Base-by-base conservation (phyloP, 2,113 vertebrate genomes). In the Brachypodius melanocephalos region DNA sequence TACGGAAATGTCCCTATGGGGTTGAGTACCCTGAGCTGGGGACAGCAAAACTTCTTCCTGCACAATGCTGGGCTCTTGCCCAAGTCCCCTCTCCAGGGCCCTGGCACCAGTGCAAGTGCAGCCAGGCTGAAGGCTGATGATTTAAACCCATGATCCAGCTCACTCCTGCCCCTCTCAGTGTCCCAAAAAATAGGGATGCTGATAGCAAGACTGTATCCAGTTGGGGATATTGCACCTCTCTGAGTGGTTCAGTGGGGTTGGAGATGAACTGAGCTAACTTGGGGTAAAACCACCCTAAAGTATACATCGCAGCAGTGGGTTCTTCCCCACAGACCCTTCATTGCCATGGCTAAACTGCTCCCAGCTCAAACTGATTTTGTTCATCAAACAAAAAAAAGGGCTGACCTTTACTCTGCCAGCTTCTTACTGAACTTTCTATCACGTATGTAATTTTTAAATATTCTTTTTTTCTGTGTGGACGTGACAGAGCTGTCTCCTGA, bases 241-340 rank as follows among this genome's bases (percentile, higher is more conserved):
- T 2, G 2, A 36, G 10, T 2, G 0, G 0, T 32, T 90, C 22
- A 32, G 19, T 1, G 9, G 12, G 6, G 3, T 1, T 76, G n/a
- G 51, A 42, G 12, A 25, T 69, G 24, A 69, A 22, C 32, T 26
- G 59, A 77, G n/a, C 9, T 10, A 3, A 6, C 71, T 9, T 55
- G 17, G 43, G 31, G 19, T 49, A 43, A 87, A 96, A 62, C 32
- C 26, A 34, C 17, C 8, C 19, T n/a, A 19, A 45, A 86, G 92
- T 45, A 17, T 12, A 1, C 17, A 9, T 20, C 46, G 16, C n/a
- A 77, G 38, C 0, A 0, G 18, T 5, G 9, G 0, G 3, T 69
- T 93, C 14, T 36, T 61, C 17, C 31, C 4, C 8, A 2, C 1
- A 3, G 10, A 15, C 29, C 20, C 51, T 21, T 72, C 12, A 6